Percentiles rank a stretch among this genome's conserved stretches.
These are phyloP conservation scores for Mercenaria mercenaria DNA, from an alignment of 1,140 invertebrate genomes.

Conservation along the genomic window DNA sequence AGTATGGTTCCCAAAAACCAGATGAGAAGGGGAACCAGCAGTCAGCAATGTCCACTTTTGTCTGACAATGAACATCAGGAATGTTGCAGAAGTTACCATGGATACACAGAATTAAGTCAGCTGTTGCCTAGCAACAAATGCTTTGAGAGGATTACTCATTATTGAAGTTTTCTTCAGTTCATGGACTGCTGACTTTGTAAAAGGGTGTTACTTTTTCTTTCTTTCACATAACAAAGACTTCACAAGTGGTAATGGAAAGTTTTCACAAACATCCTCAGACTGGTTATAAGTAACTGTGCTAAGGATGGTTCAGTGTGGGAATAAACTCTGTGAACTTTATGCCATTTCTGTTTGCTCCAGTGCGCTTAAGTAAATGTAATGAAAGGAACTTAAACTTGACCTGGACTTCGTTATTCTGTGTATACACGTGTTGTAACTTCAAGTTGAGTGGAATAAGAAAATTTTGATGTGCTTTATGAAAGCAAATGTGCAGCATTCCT, in stretches of 20 bases:
- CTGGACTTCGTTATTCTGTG: neutral
- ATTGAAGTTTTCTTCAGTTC: neutral
- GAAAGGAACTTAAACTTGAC: too few species aligned
- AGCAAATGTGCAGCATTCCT: slow-evolving; percentile 40
- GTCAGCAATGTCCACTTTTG: slow-evolving; percentile 68
- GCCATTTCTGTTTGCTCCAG: neutral
- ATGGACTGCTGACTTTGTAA: slow-evolving; percentile 10
- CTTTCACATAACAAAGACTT: too few species aligned
- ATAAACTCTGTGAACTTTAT: neutral
- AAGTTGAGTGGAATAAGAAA: too few species aligned
- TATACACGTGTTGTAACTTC: too few species aligned
- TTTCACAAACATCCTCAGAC: neutral
- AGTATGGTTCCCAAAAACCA: slow-evolving; percentile 61
- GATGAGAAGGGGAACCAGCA: slow-evolving; percentile 61
- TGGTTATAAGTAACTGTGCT: neutral
- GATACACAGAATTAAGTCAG: slow-evolving; percentile 12
- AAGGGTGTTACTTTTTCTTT: neutral
- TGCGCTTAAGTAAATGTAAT: neutral
- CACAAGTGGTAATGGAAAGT: too few species aligned
- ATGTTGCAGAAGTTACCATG: slow-evolving; percentile 28
- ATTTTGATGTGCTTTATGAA: neutral
- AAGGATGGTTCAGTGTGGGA: neutral
- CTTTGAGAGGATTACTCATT: slow-evolving; percentile 1
- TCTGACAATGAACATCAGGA: slow-evolving; percentile 61
- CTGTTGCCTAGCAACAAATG: neutral